Conservation (phyloP, 2,113 vertebrate species). For the Periophthalmus modestus region DNA sequence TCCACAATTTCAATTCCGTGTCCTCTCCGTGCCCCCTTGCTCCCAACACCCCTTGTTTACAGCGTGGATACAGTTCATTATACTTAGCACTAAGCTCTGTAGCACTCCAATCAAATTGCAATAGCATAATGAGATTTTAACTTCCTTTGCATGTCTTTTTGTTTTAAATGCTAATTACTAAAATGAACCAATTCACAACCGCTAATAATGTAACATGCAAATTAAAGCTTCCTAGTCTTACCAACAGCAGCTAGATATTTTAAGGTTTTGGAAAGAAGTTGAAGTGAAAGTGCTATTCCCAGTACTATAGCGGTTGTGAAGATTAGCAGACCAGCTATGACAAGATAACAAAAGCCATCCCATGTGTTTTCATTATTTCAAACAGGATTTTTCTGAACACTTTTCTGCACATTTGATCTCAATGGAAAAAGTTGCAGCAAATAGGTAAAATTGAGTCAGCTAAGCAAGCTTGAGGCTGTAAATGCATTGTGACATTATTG, state of each 20-base stretch:
- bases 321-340: conserved; percentile 7
- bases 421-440: not conserved
- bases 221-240: conserved; percentile 42
- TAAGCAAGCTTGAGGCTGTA: too few species aligned
- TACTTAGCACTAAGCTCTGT: conserved; percentile 43
- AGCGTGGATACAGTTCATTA: conserved; percentile 57
- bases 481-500: too few species aligned
- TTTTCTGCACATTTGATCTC: not conserved
- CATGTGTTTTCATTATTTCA: not conserved
- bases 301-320: not conserved
- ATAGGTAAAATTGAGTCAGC: not conserved
- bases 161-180: conserved; percentile 47
- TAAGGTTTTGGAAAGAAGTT: too few species aligned
- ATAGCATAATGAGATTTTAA: conserved; percentile 63
- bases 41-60: conserved; percentile 42
- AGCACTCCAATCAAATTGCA: conserved; percentile 44
- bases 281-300: too few species aligned
- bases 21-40: conserved; percentile 14
- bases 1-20: conserved; percentile 32
- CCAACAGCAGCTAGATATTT: too few species aligned
- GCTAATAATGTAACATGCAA: conserved; percentile 33
- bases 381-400: too few species aligned
- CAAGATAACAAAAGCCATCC: not conserved
- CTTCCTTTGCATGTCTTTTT: conserved; percentile 38
- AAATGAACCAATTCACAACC: conserved; percentile 33